A percentile compares a stretch with the other conserved stretches of the same genome.
These are phyloP conservation scores for Callorhinus ursinus DNA, from an alignment of 2,113 vertebrate genomes.

Conservation along the genomic window DNA sequence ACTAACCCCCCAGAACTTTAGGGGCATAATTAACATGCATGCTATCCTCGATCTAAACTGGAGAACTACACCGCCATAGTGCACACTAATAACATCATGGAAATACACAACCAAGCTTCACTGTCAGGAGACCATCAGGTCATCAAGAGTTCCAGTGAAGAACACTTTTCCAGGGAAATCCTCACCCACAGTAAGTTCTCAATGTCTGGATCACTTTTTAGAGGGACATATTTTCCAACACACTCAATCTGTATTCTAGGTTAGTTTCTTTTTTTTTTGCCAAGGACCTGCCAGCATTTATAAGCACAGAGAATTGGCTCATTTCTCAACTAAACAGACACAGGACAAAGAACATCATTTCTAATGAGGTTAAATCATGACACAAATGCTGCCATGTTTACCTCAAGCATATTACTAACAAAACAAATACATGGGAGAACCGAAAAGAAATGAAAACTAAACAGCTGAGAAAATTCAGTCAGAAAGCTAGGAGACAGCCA, in stretches of 20 bases:
- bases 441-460: constrained; percentile 15
- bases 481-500: neutral
- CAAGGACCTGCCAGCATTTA: constrained; percentile 22
- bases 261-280: neutral
- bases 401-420: neutral
- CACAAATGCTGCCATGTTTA: constrained; percentile 61
- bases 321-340: constrained; percentile 65
- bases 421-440: neutral
- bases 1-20: neutral
- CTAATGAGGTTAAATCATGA: constrained; percentile 28
- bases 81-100: neutral
- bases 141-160: neutral
- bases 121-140: neutral
- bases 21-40: no score
- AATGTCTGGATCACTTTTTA: neutral
- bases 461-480: neutral
- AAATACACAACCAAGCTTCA: neutral
- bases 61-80: neutral
- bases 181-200: neutral
- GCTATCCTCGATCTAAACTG: neutral
- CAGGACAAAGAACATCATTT: constrained; percentile 55
- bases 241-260: constrained; percentile 33
- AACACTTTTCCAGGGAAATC: neutral
- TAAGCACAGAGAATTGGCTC: constrained; percentile 67
- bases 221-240: neutral